These are phyloP conservation scores for Cotesia typhae DNA, from an alignment of 1,140 invertebrate genomes.

Conservation along the genomic window DNA sequence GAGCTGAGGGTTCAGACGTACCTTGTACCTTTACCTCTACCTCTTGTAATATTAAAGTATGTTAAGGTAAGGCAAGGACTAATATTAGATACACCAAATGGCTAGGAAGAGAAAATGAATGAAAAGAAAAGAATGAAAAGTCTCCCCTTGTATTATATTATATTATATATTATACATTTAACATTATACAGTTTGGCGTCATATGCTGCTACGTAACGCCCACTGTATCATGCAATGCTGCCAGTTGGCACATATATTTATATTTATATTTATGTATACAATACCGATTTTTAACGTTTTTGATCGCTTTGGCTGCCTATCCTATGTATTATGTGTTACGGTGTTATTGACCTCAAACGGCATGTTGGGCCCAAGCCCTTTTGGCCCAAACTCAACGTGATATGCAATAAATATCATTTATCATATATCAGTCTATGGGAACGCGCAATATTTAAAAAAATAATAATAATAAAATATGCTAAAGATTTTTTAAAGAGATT, in stretches of 20 bases:
- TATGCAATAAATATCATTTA: no score
- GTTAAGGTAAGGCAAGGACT: conserved; percentile 12
- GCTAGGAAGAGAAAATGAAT: background rate
- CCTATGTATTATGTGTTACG: background rate
- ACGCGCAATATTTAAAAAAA: no score
- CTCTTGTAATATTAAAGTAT: conserved; percentile 8
- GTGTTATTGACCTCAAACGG: no score
- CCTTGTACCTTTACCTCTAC: background rate
- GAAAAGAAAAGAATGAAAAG: conserved; percentile 16
- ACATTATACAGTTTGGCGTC: conserved; percentile 15
- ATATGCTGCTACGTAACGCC: conserved; percentile 33
- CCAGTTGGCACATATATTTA: conserved; percentile 25
- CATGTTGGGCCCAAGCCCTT: no score
- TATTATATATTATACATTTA: background rate
- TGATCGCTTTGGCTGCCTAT: background rate
- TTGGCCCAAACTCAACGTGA: no score
- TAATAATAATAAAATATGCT: no score
- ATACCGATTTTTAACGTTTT: background rate
- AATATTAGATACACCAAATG: conserved; percentile 28
- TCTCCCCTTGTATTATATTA: conserved; percentile 16
- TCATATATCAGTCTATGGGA: no score
- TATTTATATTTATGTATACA: background rate
- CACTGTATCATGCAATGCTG: conserved; percentile 30
- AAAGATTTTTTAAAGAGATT: no score
- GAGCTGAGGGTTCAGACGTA: no score